phyloP scores from a whole-genome alignment of 2,888 invertebrate genomes.

The Physocephala rufipes region DNA sequence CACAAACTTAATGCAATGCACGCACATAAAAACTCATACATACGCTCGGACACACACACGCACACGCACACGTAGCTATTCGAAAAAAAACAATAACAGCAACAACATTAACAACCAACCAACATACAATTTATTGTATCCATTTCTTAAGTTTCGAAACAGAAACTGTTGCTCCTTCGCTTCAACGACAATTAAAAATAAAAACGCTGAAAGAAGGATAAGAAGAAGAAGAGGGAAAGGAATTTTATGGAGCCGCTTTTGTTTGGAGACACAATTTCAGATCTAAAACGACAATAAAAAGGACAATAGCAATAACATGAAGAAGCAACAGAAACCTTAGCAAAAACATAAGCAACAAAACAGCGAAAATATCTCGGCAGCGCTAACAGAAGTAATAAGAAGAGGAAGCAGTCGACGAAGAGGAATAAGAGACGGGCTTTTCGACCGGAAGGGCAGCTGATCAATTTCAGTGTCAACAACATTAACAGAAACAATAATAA shows the following conservation, averaged over 20 bases:
- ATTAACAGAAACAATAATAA: slow-evolving; percentile 18
- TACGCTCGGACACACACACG: too few species aligned
- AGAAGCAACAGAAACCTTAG: too few species aligned
- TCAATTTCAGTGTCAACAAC: slow-evolving; percentile 24
- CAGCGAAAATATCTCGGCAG: neutral
- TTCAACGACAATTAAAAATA: too few species aligned
- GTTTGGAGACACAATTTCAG: slow-evolving; percentile 31
- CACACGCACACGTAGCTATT: too few species aligned
- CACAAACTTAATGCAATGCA: slow-evolving; percentile 9
- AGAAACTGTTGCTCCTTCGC: too few species aligned
- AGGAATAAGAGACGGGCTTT: too few species aligned
- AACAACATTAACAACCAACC: neutral
- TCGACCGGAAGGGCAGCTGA: slow-evolving; percentile 36
- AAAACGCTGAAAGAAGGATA: too few species aligned
- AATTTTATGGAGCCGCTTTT: slow-evolving; percentile 14
- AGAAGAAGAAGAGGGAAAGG: too few species aligned
- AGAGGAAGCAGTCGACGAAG: too few species aligned
- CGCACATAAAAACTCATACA: neutral
- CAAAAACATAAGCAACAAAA: too few species aligned
- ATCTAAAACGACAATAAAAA: slow-evolving; percentile 14
- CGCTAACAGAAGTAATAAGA: neutral
- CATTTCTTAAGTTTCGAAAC: neutral
- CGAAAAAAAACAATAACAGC: too few species aligned
- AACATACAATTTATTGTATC: neutral
- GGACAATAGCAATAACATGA: neutral